Evolutionary conservation across 2,113 vertebrate species (phyloP), one percentile per base, ranked within the genome.

Genomic region (Blennius ocellaris): DNA sequence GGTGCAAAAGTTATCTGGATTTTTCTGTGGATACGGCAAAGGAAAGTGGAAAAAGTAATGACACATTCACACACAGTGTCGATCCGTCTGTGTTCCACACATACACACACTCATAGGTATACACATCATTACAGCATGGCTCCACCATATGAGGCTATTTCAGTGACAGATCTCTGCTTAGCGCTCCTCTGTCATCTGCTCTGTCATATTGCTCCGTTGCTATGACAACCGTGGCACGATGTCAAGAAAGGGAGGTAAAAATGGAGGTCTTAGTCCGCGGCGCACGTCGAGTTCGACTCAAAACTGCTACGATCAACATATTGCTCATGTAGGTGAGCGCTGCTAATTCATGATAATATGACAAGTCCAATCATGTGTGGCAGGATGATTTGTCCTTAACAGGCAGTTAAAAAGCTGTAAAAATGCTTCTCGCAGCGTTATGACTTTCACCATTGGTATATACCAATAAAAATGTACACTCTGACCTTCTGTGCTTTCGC

Each of bases 121-220:
- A 75, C 78, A 67, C 83, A 86, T 78, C 79, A 81, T 78, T 80
- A 84, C 47, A 79, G 73, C 81, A 52, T 21, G 47, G 66, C 79
- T 71, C 63, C 72, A 53, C 89, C 84, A 76, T 76, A 76, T 66
- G 87, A 81, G 89, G 87, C 78, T 89, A 80, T 95, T 95, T 93
- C 91, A 80, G 92, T 89, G 94, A 94, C 91, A 94, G 93, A 95
- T 94, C 92, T 94, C 82, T 87, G 93, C 92, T 93, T 95, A 94
- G 93, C 75, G 92, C 83, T 79, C 94, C 93, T 96, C 95, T 96
- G 94, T 97, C 94, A 95, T 92, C 87, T 89, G 92, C 78, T 14
- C 93, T 93, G 94, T 96, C 96, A 96, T 95, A 94, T 93, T 89
- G 94, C 92, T 79, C 30, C 6, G 94, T 97, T 95, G 90, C 96